Conservation (phyloP, 2,888 invertebrate species). For the Hybos culiciformis region DNA sequence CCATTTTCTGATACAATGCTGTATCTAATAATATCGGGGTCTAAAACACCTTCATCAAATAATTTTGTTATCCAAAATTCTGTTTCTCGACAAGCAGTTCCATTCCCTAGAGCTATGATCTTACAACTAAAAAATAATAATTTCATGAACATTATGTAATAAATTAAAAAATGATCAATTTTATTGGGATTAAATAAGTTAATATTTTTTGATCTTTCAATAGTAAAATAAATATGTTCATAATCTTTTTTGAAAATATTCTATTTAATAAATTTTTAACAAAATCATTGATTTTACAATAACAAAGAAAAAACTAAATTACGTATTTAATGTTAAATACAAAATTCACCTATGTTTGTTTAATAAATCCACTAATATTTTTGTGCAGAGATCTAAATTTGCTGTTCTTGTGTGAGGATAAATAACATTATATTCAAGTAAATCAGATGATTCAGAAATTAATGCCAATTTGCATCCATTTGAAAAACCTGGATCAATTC, state of each 20-base stretch:
- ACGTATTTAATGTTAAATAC: neutral
- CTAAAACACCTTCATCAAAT: slow-evolving; percentile 43
- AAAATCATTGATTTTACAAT: too few species aligned
- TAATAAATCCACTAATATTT: slow-evolving; percentile 39
- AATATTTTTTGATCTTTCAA: neutral
- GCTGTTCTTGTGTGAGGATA: slow-evolving; percentile 44
- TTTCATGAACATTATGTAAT: neutral
- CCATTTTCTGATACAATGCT: slow-evolving; percentile 84
- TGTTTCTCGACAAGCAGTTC: slow-evolving; percentile 78
- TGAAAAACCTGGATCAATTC: slow-evolving; percentile 79
- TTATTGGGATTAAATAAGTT: neutral
- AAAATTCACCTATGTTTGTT: slow-evolving; percentile 40
- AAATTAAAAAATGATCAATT: neutral
- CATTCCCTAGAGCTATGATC: slow-evolving; percentile 81
- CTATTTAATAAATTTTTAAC: too few species aligned
- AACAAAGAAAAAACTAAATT: neutral
- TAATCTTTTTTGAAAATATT: too few species aligned
- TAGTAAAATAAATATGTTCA: neutral
- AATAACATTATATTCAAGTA: slow-evolving; percentile 54
- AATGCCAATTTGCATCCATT: slow-evolving; percentile 85
- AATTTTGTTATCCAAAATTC: slow-evolving; percentile 56
- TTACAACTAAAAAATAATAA: slow-evolving; percentile 43
- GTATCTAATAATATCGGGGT: slow-evolving; percentile 42
- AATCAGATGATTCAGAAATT: slow-evolving; percentile 55
- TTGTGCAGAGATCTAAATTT: slow-evolving; percentile 22